Evolutionary conservation across 2,888 invertebrate genomes (phyloP).

Genomic region (Trissonchulus sp.): DNA sequence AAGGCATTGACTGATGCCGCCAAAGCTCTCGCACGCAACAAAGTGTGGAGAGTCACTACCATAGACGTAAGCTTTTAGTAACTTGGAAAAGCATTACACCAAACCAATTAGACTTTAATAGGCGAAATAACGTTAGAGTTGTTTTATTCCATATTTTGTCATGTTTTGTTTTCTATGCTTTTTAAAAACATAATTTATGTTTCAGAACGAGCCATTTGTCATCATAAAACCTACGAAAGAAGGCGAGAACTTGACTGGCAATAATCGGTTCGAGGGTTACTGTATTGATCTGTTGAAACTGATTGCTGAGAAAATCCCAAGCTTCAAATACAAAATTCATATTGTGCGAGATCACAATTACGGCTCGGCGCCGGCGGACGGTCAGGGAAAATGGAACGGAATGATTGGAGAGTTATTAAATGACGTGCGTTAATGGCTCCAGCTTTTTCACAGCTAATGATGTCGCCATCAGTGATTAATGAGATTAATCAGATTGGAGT

Average conservation of each 20-base stretch:
- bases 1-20: no score
- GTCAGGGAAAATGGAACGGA: constrained; percentile 54
- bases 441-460: no score
- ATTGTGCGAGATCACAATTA: constrained; percentile 70
- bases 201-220: constrained; percentile 77
- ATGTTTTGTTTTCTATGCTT: neutral
- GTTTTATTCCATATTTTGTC: neutral
- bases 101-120: no score
- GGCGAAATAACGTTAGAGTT: neutral
- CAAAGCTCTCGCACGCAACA: no score
- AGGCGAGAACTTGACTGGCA: constrained; percentile 68
- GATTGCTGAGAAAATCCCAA: constrained; percentile 64
- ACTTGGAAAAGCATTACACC: no score
- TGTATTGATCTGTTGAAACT: constrained; percentile 78
- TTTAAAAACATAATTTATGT: constrained; percentile 8
- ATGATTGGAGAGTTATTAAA: constrained; percentile 57
- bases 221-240: constrained; percentile 63
- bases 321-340: constrained; percentile 73
- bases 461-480: no score
- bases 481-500: no score
- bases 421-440: constrained; percentile 41
- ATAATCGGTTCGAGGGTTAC: constrained; percentile 75
- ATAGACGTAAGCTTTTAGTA: no score
- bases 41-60: no score
- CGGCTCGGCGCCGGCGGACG: constrained; percentile 58